phyloP scores from a whole-genome alignment of 2,113 vertebrate species.

The Malurus cyaneus region DNA sequence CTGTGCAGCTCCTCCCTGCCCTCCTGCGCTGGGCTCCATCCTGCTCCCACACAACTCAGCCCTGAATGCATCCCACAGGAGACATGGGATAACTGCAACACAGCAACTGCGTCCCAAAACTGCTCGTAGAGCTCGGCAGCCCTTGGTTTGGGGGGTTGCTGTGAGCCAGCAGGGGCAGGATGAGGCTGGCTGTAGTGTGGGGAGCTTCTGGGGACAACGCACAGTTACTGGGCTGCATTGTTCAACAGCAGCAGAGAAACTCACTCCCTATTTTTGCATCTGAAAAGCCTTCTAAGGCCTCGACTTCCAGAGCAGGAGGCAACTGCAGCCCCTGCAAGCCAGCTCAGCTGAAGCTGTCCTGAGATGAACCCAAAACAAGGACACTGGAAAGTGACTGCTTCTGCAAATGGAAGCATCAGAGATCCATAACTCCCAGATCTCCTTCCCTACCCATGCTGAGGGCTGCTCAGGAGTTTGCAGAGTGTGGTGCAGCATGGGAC shows the following conservation, averaged over 20 bases:
- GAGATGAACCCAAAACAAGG: neutral
- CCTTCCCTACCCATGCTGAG: neutral
- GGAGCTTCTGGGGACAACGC: neutral
- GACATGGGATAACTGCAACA: rapidly evolving
- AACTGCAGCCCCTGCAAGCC: neutral
- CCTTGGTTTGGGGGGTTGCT: rapidly evolving
- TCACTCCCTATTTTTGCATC: neutral
- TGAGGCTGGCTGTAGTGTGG: neutral
- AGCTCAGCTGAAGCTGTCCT: neutral
- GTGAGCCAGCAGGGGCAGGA: neutral
- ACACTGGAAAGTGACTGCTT: neutral
- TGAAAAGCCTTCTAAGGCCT: neutral
- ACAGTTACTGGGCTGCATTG: neutral
- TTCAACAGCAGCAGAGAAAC: neutral
- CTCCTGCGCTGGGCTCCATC: rapidly evolving
- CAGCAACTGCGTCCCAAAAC: rapidly evolving
- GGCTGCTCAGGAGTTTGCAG: neutral
- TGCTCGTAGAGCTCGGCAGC: rapidly evolving
- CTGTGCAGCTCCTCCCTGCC: neutral
- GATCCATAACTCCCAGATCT: neutral
- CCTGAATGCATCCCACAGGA: rapidly evolving
- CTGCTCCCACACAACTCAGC: rapidly evolving
- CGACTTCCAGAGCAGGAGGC: neutral
- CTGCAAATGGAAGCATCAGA: neutral
- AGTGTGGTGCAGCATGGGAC: rapidly evolving